These are phyloP conservation scores for Drosophila truncata DNA, from an alignment of 1,140 invertebrate species.

Conservation along the genomic window DNA sequence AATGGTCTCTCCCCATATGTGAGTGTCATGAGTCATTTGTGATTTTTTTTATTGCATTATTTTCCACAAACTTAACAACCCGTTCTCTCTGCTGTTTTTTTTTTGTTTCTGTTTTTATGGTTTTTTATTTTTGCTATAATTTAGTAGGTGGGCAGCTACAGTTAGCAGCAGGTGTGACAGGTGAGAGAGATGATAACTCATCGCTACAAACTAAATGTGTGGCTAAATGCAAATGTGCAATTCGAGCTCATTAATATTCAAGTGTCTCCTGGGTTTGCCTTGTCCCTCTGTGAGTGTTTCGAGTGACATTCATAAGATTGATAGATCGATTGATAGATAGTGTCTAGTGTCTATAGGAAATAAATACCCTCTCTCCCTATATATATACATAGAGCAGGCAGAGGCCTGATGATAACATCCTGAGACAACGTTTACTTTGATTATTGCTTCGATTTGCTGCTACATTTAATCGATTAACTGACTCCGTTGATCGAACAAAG, in stretches of 20 bases:
- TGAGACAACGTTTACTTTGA: conserved; percentile 3
- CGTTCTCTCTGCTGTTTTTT: neutral
- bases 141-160: conserved; percentile 13
- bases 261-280: conserved; percentile 1
- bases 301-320: neutral
- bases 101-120: neutral
- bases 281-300: neutral
- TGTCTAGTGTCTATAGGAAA: neutral
- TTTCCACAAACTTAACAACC: conserved; percentile 21
- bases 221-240: conserved; percentile 53
- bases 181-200: conserved; percentile 37
- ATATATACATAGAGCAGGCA: neutral
- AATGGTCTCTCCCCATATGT: conserved; percentile 6
- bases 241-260: conserved; percentile 59
- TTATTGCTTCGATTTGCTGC: conserved; percentile 18
- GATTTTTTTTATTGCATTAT: conserved; percentile 29
- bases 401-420: conserved; percentile 10
- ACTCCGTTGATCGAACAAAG: neutral
- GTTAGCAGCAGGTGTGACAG: conserved; percentile 31
- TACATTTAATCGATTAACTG: conserved; percentile 19
- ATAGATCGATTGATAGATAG: neutral
- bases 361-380: neutral
- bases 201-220: conserved; percentile 35
- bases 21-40: conserved; percentile 35
- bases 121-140: conserved; percentile 7